These are phyloP conservation scores for Cancer borealis DNA, from an alignment of 2,888 invertebrate genomes.

Conservation along the genomic window DNA sequence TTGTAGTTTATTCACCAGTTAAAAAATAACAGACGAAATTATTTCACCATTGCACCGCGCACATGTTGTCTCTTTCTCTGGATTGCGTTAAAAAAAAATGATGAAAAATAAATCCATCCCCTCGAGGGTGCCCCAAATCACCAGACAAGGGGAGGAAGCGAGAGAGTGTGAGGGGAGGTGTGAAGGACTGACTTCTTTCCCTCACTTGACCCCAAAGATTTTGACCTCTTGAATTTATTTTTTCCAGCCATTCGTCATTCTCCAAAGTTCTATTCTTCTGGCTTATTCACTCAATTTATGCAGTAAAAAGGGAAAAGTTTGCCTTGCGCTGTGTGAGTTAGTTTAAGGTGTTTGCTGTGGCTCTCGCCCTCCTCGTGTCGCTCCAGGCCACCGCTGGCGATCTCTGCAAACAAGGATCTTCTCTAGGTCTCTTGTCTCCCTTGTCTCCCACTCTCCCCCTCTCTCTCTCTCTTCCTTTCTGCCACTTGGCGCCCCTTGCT, in stretches of 20 bases:
- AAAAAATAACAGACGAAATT: background rate
- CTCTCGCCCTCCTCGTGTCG: background rate
- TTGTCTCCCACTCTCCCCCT: background rate
- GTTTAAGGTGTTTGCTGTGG: background rate
- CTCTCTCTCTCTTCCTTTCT: background rate
- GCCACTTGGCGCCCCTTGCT: background rate
- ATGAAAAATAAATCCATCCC: background rate
- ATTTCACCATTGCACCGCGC: background rate
- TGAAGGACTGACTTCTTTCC: background rate
- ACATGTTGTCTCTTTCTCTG: background rate
- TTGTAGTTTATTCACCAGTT: background rate
- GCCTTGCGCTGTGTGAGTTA: background rate
- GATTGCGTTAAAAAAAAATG: background rate
- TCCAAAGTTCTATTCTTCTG: background rate
- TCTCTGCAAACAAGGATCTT: constrained; percentile 17
- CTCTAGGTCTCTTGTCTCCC: constrained; percentile 6
- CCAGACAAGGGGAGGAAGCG: background rate
- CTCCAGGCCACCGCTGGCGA: constrained; percentile 14
- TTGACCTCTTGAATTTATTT: background rate
- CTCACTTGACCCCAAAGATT: constrained; percentile 8
- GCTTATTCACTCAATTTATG: background rate
- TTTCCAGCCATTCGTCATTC: background rate
- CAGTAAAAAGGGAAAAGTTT: constrained; percentile 9
- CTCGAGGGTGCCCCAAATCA: background rate
- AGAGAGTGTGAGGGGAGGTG: background rate